Base-by-base conservation (phyloP, 23 tunicate species). In the Trididemnum miniatum region DNA sequence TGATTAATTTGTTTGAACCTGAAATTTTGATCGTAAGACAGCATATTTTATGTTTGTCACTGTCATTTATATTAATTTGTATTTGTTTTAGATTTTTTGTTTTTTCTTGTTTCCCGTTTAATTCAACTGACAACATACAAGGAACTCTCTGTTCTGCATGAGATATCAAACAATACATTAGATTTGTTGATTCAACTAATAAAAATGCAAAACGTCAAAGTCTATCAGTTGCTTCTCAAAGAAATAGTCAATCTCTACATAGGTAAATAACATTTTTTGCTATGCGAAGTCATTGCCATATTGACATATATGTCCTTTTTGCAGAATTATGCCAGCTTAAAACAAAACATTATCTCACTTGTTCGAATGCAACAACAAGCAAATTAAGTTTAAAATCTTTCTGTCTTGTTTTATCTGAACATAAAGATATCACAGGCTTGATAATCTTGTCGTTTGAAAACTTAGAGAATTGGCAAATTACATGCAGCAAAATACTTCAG, bases 81-180 rank as follows among this genome's bases (percentile, higher is more conserved):
- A n/a, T n/a, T n/a, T n/a, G n/a, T n/a, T 67, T 40, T 69, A 91
- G 97, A 85, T 31, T 91, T 91, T 60, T 4, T 82, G 23, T 57
- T 0, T 54, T 65, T 65, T 31, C 23, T 91, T 20, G 52, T 54
- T 0, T 31, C 79, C 20, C 76, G 82, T 1, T 29, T 91, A 35
- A 20, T 81, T 22, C 75, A 78, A 30, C 28, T 91, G 18, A 75
- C 82, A 20, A 35, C 80, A 34, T 51, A 24, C 1, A 26, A 71
- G 26, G 75, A 77, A 23, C 60, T 91, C 18, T 2, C 37, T 50
- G 57, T 26, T 22, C 88, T 91, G 28, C 90, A 85, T 57, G 59
- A 66, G 0, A 84, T 49, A 3, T 83, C 71, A 36, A n/a, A 34
- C 31, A 85, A 67, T 9, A 51, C 84, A 18, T 30, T 91, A 9